Conservation (phyloP, 2,797 vertebrate species). For the Perdix hodgsoniae region DNA sequence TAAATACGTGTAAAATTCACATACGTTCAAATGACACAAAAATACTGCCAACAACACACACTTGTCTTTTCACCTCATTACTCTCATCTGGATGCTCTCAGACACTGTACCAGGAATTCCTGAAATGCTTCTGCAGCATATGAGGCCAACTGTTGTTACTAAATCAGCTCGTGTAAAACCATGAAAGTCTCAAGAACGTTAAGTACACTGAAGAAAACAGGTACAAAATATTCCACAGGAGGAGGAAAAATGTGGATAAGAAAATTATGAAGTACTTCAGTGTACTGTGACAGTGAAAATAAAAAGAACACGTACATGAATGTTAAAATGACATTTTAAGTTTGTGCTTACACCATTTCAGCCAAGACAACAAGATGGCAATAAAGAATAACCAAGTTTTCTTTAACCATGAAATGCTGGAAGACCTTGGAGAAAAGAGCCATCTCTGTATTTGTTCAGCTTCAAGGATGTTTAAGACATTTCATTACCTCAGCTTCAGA, state of each 20-base stretch:
- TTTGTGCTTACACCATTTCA: not conserved
- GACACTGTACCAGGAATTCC: not conserved
- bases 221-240: not conserved
- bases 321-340: not conserved
- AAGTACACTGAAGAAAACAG: not conserved
- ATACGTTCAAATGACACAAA: not conserved
- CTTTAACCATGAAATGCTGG: not conserved
- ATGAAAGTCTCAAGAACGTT: not conserved
- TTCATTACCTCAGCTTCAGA: slow-evolving; percentile 96
- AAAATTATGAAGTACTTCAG: not conserved
- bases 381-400: not conserved
- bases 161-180: not conserved
- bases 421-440: not conserved
- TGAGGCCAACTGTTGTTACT: not conserved
- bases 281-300: not conserved
- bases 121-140: not conserved
- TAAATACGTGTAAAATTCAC: not conserved
- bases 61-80: not conserved
- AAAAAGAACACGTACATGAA: accelerated
- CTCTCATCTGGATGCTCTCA: not conserved
- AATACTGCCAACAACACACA: not conserved
- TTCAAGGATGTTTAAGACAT: not conserved
- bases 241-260: not conserved
- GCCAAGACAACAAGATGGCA: not conserved
- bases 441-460: not conserved